Conservation (phyloP, 2,797 vertebrate genomes). For the Pelochelys cantorii region DNA sequence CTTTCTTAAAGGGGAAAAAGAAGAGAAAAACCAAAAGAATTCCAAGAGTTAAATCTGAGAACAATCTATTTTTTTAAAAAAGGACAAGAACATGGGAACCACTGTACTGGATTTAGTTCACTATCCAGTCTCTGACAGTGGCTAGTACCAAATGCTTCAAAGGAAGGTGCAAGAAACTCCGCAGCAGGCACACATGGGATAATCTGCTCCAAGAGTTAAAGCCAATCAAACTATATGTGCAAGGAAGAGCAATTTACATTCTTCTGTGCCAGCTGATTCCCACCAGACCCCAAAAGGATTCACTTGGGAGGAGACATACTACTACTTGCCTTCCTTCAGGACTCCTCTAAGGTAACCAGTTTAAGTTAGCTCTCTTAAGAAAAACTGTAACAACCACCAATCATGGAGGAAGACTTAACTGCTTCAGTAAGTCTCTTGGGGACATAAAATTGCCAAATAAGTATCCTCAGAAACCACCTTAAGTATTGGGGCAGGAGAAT, state of each 20-base stretch:
- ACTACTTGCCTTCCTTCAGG: constrained; percentile 33
- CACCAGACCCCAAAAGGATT: not conserved
- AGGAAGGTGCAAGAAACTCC: not conserved
- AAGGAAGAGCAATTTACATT: constrained; percentile 42
- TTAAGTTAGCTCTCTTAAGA: not conserved
- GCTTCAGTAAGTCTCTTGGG: not conserved
- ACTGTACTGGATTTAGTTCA: not conserved
- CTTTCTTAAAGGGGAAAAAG: not conserved
- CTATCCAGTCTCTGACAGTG: not conserved
- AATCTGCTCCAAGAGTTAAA: constrained; percentile 49
- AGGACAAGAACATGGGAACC: not conserved
- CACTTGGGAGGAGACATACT: constrained; percentile 25
- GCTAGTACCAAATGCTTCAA: not conserved
- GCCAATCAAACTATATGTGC: constrained; percentile 23
- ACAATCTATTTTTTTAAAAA: not conserved
- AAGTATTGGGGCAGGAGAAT: not conserved
- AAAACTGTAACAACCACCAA: not conserved
- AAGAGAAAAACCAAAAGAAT: not conserved
- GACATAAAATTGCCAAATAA: not conserved
- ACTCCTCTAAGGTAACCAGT: not conserved
- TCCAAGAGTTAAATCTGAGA: not conserved
- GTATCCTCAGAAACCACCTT: not conserved
- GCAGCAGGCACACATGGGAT: constrained; percentile 1
- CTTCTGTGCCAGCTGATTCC: constrained; percentile 7
- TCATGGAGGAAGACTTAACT: not conserved